Evolutionary conservation across 2,888 invertebrate genomes (phyloP), one percentile per base, ranked within the genome.

Genomic region (Leptinotarsa tumamoca): DNA sequence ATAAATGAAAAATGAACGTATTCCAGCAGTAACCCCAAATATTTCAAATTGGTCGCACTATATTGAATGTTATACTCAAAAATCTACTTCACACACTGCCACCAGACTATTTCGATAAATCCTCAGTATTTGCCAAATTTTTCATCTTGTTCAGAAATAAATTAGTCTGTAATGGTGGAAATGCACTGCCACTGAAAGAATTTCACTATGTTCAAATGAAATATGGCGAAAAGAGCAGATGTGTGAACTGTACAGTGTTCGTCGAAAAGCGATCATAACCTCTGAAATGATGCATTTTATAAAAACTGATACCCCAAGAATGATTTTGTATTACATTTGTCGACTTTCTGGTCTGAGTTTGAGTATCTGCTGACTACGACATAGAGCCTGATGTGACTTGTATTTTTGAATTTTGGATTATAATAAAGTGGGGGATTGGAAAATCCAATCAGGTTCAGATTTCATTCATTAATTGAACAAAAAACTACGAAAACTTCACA

Each of bases 81-180:
- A 4, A 17, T 17, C 14, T 21, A 58, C 10, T 58, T 21, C n/a
- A 13, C 52, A 52, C 43, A 23, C 21, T 7, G 7, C 33, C 63
- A 63, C 63, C 54, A 18, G 43, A 69, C 33, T 54, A 49, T 18
- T 76, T 75, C 80, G 78, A 83, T 83, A 81, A 81, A 83, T 82
- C 75, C 79, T 71, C 79, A 75, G 75, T 80, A 80, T 80, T 81
- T 78, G 75, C 73, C 72, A 73, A 80, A 81, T 82, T 82, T 82
- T 82, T 81, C 81, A 80, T 79, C 71, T 58, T 52, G 68, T 74
- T 72, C 56, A 67, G 76, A 73, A 72, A 79, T 79, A 80, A 78
- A 80, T 79, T 79, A 79, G 71, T 50, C 61, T 23, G 72, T 23
- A 43, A 63, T 67, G 52, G 66, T 71, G 72, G 58, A 67, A 61